These are phyloP conservation scores for Synanthedon vespiformis DNA, from an alignment of 2,888 invertebrate species.

Conservation along the genomic window DNA sequence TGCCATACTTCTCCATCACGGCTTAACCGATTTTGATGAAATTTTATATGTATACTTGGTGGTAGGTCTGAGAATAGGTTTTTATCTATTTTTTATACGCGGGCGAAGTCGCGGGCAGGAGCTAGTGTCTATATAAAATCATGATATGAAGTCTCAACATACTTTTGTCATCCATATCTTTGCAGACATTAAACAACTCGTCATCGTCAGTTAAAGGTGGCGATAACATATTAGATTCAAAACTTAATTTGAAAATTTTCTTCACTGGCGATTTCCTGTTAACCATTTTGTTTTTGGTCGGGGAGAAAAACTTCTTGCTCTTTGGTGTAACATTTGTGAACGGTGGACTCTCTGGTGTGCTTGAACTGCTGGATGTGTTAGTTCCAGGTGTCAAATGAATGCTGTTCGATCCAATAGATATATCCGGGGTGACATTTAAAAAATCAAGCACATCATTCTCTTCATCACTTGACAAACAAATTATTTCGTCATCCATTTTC, in stretches of 20 bases:
- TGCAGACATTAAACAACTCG: conserved; percentile 16
- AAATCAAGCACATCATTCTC: not conserved
- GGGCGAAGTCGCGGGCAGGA: no score
- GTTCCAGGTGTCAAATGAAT: not conserved
- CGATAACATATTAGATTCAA: conserved; percentile 7
- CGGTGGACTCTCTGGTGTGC: conserved; percentile 1
- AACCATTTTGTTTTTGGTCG: conserved; percentile 35
- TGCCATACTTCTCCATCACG: no score
- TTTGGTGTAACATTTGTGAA: not conserved
- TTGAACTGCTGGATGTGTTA: conserved; percentile 3
- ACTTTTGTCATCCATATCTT: conserved; percentile 50
- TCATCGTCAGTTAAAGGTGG: conserved; percentile 6
- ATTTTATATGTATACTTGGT: no score
- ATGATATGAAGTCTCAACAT: conserved; percentile 13
- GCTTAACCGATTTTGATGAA: no score
- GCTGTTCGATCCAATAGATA: not conserved
- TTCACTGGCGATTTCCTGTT: conserved; percentile 23
- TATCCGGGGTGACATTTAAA: not conserved
- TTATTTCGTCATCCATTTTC: not conserved
- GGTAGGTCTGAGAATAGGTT: no score
- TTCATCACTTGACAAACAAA: not conserved
- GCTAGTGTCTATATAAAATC: no score
- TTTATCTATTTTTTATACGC: no score
- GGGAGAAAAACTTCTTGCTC: conserved; percentile 38
- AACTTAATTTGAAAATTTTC: conserved; percentile 23